Evolutionary conservation across 2,113 vertebrate genomes (phyloP).

Genomic region (Loxodonta africana): DNA sequence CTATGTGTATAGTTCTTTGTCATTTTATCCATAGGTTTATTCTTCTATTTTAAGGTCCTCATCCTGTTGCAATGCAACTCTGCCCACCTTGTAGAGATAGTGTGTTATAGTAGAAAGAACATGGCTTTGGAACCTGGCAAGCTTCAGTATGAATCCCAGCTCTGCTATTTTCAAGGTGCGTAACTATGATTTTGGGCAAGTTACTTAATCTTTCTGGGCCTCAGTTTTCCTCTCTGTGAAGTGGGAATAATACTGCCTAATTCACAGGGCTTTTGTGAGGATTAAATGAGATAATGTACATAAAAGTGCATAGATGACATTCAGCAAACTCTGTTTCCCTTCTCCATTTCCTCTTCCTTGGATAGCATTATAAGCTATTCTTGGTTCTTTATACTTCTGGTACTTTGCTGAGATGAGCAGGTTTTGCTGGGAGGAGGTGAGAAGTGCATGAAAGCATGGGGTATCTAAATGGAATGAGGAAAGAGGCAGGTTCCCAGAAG

Average conservation of each 20-base stretch:
- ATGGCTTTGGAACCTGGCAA: conserved; percentile 1
- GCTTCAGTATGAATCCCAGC: neutral
- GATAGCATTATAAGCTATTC: conserved; percentile 46
- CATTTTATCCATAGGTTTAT: neutral
- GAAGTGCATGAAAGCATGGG: neutral
- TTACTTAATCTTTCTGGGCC: neutral
- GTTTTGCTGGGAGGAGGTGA: conserved; percentile 23
- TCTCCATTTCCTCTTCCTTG: neutral
- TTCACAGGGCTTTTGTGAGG: neutral
- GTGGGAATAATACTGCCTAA: neutral
- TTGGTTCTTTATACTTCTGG: neutral
- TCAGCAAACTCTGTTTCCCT: conserved; percentile 1
- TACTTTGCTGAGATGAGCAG: neutral
- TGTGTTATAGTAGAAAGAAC: neutral
- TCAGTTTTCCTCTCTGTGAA: conserved; percentile 18
- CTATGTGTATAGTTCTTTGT: neutral
- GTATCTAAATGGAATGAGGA: neutral
- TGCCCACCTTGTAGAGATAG: neutral
- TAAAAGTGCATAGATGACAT: neutral
- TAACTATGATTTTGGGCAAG: neutral
- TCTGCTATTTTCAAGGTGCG: neutral
- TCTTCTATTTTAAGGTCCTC: conserved; percentile 9
- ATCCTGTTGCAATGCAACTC: neutral
- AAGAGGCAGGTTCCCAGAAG: neutral
- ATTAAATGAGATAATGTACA: neutral